Evolutionary conservation across 2,888 invertebrate species (phyloP), one percentile per base, ranked within the genome.

Genomic region (Watsonalla binaria): DNA sequence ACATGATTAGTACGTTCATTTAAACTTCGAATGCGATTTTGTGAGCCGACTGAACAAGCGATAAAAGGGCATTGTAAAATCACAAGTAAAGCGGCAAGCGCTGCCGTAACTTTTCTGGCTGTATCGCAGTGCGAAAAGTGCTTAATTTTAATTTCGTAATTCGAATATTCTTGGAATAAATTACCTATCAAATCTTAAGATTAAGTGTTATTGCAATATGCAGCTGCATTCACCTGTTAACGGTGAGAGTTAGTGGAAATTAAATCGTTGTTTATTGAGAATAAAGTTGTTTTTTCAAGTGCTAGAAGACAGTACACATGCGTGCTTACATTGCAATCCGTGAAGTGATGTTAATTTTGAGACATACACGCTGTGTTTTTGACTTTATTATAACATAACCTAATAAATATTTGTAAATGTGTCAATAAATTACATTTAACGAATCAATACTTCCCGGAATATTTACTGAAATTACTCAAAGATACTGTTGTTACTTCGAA

Each of bases 1-100:
- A 2, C 24, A 24, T 24, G 24, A 24, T 24, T 24, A 24, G 13
- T 24, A 14, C 5, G 9, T 34, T 13, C 34, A 11, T 14, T 7
- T 9, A 24, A 37, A 37, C 2, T 42, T 42, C 34, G 13, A 48
- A n/a, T 34, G 11, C 35, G 24, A 58, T 65, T 74, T 78, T 77
- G 74, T 83, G 78, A 68, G 80, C 72, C 80, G 79, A 77, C 70
- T 67, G 76, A 84, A 78, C 72, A 77, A 75, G 80, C 80, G 72
- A 72, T 69, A 63, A 63, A 73, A 68, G 75, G 70, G 54, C 46
- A 62, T 66, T 55, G 65, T 77, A 75, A 76, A 72, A 72, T 82
- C 72, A 87, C 85, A 87, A 73, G 77, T 69, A 86, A 90, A 90
- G 89, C 88, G 82, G 85, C 87, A 87, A 87, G 88, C 86, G 76